Conservation (phyloP, 2,113 vertebrate genomes). For the Aythya baeri region DNA sequence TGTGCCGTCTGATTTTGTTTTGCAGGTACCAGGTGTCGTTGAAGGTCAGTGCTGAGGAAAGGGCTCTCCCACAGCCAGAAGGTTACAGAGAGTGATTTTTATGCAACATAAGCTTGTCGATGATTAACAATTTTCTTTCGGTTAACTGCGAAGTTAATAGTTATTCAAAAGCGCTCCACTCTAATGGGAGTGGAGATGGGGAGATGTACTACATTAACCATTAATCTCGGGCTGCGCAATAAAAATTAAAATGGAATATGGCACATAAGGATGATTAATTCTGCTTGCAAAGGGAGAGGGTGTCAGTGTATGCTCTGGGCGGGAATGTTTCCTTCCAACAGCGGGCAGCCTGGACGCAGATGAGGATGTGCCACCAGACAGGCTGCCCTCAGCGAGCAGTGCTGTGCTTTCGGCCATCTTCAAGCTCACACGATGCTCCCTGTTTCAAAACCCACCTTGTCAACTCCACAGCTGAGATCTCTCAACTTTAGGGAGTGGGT, state of each 20-base stretch:
- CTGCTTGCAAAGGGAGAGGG: conserved; percentile 55
- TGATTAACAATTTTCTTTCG: conserved; percentile 77
- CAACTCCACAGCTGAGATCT: not conserved
- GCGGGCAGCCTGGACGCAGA: not conserved
- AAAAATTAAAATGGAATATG: conserved; percentile 69
- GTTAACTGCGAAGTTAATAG: conserved; percentile 77
- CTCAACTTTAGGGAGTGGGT: not conserved
- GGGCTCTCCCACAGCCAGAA: conserved; percentile 57
- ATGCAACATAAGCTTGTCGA: conserved; percentile 72
- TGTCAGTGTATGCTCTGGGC: not conserved
- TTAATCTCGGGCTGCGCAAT: conserved; percentile 68
- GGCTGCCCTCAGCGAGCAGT: not conserved
- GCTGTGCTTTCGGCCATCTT: not conserved
- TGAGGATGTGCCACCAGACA: not conserved
- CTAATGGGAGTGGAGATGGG: conserved; percentile 53
- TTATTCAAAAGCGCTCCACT: conserved; percentile 73
- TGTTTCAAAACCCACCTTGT: not conserved
- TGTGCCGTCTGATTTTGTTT: conserved; percentile 14
- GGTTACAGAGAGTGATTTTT: conserved; percentile 65
- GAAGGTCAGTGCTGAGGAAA: conserved; percentile 65
- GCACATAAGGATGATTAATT: conserved; percentile 61
- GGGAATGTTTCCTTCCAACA: conserved; percentile 21
- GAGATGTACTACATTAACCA: conserved; percentile 71
- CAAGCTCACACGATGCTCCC: not conserved
- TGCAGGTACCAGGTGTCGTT: conserved; percentile 64